phyloP scores from a whole-genome alignment of 2,888 invertebrate genomes.

The Sinohyriopsis cumingii region DNA sequence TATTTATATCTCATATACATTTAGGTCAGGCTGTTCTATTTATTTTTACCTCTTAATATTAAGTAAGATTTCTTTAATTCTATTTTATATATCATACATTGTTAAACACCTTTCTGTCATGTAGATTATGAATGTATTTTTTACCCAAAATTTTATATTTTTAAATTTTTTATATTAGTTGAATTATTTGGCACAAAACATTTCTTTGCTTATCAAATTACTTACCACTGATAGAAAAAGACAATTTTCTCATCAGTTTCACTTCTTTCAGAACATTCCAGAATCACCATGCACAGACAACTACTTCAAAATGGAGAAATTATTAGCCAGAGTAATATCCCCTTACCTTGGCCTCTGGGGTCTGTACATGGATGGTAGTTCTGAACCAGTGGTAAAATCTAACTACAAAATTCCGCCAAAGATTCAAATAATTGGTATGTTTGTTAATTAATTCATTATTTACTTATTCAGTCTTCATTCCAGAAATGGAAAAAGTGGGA shows the following conservation, averaged over 20 bases:
- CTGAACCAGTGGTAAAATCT: conserved; percentile 50
- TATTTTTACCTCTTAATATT: no score
- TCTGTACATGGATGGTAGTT: conserved; percentile 57
- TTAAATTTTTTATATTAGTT: no score
- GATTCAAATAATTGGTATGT: conserved; percentile 13
- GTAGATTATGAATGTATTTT: no score
- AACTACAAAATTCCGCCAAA: conserved; percentile 24
- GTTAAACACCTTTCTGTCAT: no score
- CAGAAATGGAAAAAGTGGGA: neutral
- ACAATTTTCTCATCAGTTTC: neutral
- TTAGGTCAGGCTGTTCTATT: no score
- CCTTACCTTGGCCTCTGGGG: conserved; percentile 68
- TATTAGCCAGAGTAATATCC: conserved; percentile 64
- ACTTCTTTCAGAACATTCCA: conserved; percentile 54
- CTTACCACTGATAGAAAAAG: no score
- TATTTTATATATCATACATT: no score
- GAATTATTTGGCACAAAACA: neutral
- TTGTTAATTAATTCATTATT: conserved; percentile 2
- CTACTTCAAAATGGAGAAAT: conserved; percentile 61
- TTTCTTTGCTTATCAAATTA: no score
- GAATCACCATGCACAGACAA: conserved; percentile 66
- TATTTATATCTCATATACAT: no score
- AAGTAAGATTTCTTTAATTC: no score
- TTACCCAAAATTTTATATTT: no score
- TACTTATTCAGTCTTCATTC: neutral